Percentiles rank a stretch among this genome's conserved stretches.
These are phyloP conservation scores for Megalops cyprinoides DNA, from an alignment of 2,797 vertebrate species.

Conservation along the genomic window DNA sequence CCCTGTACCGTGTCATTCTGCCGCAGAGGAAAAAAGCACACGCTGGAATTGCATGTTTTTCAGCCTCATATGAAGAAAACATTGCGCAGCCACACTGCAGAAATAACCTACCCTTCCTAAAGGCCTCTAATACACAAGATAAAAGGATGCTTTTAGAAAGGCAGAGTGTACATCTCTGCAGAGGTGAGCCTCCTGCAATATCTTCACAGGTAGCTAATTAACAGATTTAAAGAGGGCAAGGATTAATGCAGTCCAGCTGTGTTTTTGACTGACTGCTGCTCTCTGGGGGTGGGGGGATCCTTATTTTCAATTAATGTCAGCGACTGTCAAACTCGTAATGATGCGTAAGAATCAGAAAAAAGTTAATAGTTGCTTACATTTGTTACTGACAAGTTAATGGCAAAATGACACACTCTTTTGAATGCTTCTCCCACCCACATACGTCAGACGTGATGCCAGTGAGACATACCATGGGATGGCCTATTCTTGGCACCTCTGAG, in stretches of 20 bases:
- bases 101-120: neutral
- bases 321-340: no score
- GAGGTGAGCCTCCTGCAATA: neutral
- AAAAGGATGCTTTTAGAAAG: conserved; percentile 5
- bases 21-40: neutral
- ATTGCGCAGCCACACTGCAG: neutral
- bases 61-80: neutral
- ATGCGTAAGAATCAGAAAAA: neutral
- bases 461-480: no score
- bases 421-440: no score
- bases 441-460: no score
- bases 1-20: neutral
- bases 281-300: neutral
- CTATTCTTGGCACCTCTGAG: no score
- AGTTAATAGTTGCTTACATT: no score
- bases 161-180: neutral
- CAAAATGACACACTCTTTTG: no score
- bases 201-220: neutral
- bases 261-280: neutral
- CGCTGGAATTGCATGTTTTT: neutral
- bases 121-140: neutral
- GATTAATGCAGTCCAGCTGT: conserved; percentile 14
- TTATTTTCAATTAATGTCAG: no score
- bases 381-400: no score
- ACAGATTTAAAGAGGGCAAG: conserved; percentile 10